phyloP scores from a whole-genome alignment of 2,113 vertebrate species.

The Argyrosomus japonicus region DNA sequence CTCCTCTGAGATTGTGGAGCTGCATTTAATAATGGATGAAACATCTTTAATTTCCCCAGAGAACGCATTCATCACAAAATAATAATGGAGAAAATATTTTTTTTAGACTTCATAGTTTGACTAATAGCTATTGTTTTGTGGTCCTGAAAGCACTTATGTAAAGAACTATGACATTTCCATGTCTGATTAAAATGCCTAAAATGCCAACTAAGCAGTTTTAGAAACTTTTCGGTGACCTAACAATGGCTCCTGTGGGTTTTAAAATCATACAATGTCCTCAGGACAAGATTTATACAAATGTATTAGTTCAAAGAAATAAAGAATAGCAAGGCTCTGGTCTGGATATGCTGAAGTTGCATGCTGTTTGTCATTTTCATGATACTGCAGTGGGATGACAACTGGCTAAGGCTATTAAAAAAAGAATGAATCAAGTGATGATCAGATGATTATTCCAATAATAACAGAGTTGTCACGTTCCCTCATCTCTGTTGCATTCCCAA shows the following conservation, averaged over 20 bases:
- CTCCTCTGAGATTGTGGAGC: neutral
- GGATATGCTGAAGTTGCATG: neutral
- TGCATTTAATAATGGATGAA: neutral
- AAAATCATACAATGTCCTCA: neutral
- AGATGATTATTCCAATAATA: conserved; percentile 2
- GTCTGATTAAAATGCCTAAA: neutral
- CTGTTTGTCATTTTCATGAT: neutral
- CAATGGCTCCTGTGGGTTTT: neutral
- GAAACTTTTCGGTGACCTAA: neutral
- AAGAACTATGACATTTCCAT: neutral
- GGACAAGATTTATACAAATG: too few species aligned
- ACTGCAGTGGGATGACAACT: neutral
- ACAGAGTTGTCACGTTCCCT: neutral
- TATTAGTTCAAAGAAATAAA: neutral
- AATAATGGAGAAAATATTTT: too few species aligned
- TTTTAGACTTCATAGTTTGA: too few species aligned
- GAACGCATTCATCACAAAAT: neutral
- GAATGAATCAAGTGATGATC: neutral
- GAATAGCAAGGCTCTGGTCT: neutral
- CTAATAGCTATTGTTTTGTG: neutral
- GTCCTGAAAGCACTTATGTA: neutral
- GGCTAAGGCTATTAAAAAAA: neutral
- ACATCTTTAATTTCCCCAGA: neutral
- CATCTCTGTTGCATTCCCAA: neutral
- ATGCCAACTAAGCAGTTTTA: neutral